Base-by-base conservation (phyloP, 2,113 vertebrate genomes). In the Patagioenas fasciata region DNA sequence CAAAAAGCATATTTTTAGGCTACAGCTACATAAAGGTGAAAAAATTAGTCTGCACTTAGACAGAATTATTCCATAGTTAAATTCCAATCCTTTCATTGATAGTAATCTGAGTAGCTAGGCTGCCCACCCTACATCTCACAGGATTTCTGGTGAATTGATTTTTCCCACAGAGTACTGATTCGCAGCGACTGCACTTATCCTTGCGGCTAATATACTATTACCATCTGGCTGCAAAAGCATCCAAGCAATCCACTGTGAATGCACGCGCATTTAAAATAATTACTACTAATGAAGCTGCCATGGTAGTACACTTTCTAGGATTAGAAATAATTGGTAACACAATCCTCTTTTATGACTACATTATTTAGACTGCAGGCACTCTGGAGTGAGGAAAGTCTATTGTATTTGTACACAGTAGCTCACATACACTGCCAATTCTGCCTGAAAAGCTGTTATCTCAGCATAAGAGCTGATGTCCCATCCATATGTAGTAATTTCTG, bases 261-360 rank as follows among this genome's bases (percentile, higher is more conserved):
- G 85, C 81, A 96, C 47, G 54, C 3, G 7, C 56, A 83, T 74
- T 96, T 85, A 80, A 85, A 95, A 85, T 91, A 91, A 96, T 85
- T 83, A 70, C 50, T 78, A 58, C 72, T 91, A 95, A 92, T 91
- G 71, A 95, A 70, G 65, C 81, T 85, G 74, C 32, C 34, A 54
- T 15, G n/a, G 89, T 24, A 85, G 38, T 32, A 84, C 10, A 15
- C 85, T 93, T 85, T 74, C 92, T 80, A 84, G 85, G 90, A 93
- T 95, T 84, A 96, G 82, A 96, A 94, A 62, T 88, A 94, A 95
- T 88, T 83, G 79, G 77, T 56, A 95, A 93, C 70, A 56, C 36
- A 80, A 92, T 92, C 80, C 57, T 91, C 48, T 64, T 58, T 69
- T 60, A 75, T 48, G 25, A 94, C 86, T 21, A 32, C 5, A 18